Evolutionary conservation across 2,113 vertebrate genomes (phyloP).

Genomic region (Lipotes vexillifer): DNA sequence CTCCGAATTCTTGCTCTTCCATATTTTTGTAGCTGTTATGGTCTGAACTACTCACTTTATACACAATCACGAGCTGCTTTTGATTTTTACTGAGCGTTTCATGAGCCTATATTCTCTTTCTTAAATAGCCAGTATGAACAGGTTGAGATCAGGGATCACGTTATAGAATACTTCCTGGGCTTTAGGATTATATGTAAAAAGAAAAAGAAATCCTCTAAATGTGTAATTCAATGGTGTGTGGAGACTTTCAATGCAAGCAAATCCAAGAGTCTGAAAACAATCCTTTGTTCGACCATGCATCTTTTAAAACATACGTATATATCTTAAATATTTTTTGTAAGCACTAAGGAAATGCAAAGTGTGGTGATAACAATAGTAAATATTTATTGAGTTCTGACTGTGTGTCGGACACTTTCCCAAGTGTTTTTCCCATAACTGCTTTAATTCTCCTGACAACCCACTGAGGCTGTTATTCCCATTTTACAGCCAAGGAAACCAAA

Average conservation of each 20-base stretch:
- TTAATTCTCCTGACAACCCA: not conserved
- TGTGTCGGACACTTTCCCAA: not conserved
- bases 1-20: not conserved
- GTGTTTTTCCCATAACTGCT: not conserved
- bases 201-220: not conserved
- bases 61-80: not conserved
- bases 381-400: not conserved
- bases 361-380: not conserved
- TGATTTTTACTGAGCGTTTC: not conserved
- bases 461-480: not conserved
- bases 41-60: not conserved
- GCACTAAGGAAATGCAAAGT: not conserved
- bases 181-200: not conserved
- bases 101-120: not conserved
- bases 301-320: not conserved
- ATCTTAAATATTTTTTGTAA: conserved; percentile 31
- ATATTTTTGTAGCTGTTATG: not conserved
- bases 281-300: not conserved
- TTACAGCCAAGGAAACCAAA: not conserved
- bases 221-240: not conserved
- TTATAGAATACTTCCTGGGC: not conserved
- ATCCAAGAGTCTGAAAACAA: not conserved
- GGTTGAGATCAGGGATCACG: not conserved
- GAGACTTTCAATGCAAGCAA: conserved; percentile 6
- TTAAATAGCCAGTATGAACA: not conserved